Conservation (phyloP, 2,797 vertebrate species). For the Cuniculus paca region DNA sequence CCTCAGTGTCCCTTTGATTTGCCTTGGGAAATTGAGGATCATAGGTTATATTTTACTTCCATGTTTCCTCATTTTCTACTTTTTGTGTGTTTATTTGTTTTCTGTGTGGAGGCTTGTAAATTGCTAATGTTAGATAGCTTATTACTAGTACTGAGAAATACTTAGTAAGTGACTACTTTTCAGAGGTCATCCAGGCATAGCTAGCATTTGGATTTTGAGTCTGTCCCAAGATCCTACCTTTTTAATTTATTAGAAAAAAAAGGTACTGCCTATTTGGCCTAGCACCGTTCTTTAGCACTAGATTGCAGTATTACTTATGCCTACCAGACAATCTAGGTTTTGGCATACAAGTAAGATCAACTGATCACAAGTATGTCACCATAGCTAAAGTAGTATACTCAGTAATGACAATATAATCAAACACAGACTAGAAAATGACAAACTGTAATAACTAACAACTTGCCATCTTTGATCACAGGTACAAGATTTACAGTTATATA, state of each 20-base stretch:
- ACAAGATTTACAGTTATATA: background rate
- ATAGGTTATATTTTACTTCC: background rate
- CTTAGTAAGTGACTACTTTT: background rate
- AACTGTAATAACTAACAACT: background rate
- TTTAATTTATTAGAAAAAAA: background rate
- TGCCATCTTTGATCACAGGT: background rate
- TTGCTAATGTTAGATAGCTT: background rate
- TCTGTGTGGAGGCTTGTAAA: background rate
- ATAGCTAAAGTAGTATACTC: background rate
- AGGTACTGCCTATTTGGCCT: background rate
- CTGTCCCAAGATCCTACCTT: background rate
- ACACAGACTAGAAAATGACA: background rate
- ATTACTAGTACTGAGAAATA: background rate
- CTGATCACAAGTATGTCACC: background rate
- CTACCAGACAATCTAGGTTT: background rate
- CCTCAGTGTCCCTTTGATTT: background rate
- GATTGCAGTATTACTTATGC: background rate
- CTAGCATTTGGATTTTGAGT: background rate
- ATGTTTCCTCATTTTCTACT: background rate
- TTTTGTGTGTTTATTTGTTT: background rate
- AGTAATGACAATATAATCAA: background rate
- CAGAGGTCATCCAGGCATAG: background rate
- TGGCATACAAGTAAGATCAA: background rate
- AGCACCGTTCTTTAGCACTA: background rate
- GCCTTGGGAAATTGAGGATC: background rate